Percentiles rank a stretch among this genome's conserved stretches.
phyloP scores from a whole-genome alignment of 2,797 vertebrate species.

The Simalia tracyae region DNA sequence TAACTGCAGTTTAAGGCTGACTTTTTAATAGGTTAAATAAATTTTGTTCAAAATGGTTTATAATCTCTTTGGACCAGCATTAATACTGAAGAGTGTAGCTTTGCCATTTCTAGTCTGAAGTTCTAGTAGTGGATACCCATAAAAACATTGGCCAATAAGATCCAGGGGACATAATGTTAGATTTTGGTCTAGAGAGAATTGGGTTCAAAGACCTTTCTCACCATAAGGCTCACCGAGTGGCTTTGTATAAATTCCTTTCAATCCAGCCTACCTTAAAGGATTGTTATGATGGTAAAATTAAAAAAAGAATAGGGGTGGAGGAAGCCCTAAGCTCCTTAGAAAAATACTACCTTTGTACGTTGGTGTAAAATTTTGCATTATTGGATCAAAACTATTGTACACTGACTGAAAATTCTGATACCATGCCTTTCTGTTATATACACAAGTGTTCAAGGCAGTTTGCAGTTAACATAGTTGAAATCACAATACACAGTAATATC shows the following conservation, averaged over 20 bases:
- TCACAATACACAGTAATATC: not conserved
- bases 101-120: conserved; percentile 70
- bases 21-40: conserved; percentile 79
- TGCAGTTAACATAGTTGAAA: not conserved
- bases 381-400: not conserved
- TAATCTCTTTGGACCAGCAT: conserved; percentile 73
- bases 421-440: not conserved
- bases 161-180: not conserved
- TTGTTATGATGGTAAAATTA: not conserved
- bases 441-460: not conserved
- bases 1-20: conserved; percentile 73
- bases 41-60: conserved; percentile 79
- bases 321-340: not conserved
- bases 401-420: not conserved
- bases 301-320: not conserved
- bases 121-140: conserved; percentile 63
- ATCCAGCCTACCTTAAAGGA: not conserved
- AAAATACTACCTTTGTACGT: not conserved
- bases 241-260: not conserved
- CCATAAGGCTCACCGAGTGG: not conserved
- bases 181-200: conserved; percentile 1
- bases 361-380: not conserved
- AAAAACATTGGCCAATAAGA: conserved; percentile 39
- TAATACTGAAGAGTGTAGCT: conserved; percentile 72
- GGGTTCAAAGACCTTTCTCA: conserved; percentile 10